A percentile compares a stretch with the other conserved stretches of the same genome.
phyloP scores from a whole-genome alignment of 2,113 vertebrate species.

The Phainopepla nitens region DNA sequence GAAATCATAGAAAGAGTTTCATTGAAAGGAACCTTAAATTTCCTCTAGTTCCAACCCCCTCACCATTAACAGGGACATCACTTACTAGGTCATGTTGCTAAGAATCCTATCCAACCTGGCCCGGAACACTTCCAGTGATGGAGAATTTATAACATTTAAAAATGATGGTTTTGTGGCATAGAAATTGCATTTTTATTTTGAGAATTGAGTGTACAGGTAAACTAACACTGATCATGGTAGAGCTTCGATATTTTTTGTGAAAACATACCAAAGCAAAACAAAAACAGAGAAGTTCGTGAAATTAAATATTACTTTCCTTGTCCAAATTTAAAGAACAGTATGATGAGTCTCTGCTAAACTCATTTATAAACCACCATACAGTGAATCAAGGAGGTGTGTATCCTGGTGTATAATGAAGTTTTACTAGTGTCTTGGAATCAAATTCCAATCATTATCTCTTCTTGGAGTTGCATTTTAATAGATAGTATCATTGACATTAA shows the following conservation, averaged over 20 bases:
- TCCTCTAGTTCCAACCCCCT: background rate
- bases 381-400: background rate
- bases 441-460: background rate
- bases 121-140: background rate
- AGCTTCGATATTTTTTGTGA: background rate
- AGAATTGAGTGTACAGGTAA: background rate
- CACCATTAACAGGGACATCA: background rate
- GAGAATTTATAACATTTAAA: background rate
- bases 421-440: background rate
- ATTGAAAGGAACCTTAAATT: background rate
- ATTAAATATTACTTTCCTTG: background rate
- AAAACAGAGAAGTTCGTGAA: background rate
- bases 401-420: background rate
- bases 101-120: background rate
- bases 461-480: background rate
- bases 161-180: background rate
- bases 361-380: background rate
- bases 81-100: background rate
- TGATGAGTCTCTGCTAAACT: background rate
- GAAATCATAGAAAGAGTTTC: background rate
- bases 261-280: background rate
- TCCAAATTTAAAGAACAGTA: background rate
- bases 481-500: background rate
- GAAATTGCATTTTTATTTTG: background rate
- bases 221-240: background rate